Evolutionary conservation across 2,113 vertebrate species (phyloP).

Genomic region (Sander vitreus): DNA sequence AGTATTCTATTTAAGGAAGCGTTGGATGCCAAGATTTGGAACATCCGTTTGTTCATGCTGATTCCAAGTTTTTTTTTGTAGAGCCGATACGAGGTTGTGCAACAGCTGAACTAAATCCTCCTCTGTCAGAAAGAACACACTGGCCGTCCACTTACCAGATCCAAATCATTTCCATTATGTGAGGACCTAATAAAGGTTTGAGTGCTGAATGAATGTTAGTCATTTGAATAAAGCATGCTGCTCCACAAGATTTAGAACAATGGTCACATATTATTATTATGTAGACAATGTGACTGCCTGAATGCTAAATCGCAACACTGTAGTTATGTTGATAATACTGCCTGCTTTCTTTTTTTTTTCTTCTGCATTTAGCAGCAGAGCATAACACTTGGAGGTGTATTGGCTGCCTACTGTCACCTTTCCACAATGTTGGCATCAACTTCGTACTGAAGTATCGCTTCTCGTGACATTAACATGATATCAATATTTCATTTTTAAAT

Average conservation of each 20-base stretch:
- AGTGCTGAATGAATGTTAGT: neutral
- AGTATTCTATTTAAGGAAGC: conserved; percentile 56
- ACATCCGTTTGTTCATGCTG: conserved; percentile 37
- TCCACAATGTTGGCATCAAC: too few relatives aligned
- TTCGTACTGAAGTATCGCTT: too few relatives aligned
- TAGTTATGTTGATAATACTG: conserved; percentile 11
- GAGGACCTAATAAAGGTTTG: conserved; percentile 3
- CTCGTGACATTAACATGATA: too few relatives aligned
- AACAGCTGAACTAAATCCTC: neutral
- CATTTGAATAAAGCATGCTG: conserved; percentile 5
- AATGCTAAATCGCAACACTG: conserved; percentile 16
- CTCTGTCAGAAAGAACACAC: neutral
- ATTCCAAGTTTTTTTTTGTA: neutral
- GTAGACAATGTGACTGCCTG: conserved; percentile 14
- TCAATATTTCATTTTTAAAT: too few relatives aligned
- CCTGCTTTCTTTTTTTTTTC: neutral
- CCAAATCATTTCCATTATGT: too few relatives aligned
- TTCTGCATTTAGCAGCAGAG: too few relatives aligned
- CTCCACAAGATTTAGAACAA: conserved; percentile 34
- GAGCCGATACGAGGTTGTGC: neutral
- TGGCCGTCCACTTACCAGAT: neutral
- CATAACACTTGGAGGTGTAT: too few relatives aligned
- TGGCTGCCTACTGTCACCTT: too few relatives aligned
- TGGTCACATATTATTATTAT: conserved; percentile 12
- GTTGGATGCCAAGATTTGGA: conserved; percentile 24